A percentile compares a stretch with the other conserved stretches of the same genome.
These are phyloP conservation scores for Heterotilapia buettikoferi DNA, from an alignment of 2,113 vertebrate genomes.

Conservation along the genomic window DNA sequence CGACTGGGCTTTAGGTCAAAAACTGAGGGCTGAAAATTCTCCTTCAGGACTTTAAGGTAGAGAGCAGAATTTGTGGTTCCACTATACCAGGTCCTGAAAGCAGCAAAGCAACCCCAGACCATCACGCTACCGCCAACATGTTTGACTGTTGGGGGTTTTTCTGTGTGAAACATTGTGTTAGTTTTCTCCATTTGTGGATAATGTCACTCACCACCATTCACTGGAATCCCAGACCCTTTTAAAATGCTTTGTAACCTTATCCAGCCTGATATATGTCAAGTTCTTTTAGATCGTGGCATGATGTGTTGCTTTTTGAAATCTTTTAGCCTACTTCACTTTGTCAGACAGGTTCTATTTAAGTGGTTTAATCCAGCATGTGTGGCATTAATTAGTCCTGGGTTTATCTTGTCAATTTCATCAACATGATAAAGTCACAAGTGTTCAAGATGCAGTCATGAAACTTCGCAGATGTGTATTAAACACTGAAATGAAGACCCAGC, in stretches of 20 bases:
- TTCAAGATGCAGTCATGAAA: not conserved
- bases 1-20: too few species aligned
- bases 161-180: not conserved
- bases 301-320: not conserved
- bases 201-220: not conserved
- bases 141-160: not conserved
- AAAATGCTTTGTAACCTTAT: not conserved
- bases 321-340: not conserved
- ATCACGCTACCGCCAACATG: fast-evolving
- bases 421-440: not conserved
- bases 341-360: not conserved
- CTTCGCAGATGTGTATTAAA: not conserved
- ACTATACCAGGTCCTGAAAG: not conserved
- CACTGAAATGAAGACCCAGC: not conserved
- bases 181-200: not conserved
- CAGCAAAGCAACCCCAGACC: not conserved
- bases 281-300: not conserved
- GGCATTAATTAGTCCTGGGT: not conserved
- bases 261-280: not conserved
- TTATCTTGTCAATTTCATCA: not conserved
- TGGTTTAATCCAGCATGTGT: not conserved
- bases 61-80: not conserved
- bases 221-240: not conserved
- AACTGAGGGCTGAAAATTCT: not conserved
- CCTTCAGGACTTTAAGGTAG: not conserved